Conservation (phyloP, 2,888 invertebrate species). For the Tuta absoluta region DNA sequence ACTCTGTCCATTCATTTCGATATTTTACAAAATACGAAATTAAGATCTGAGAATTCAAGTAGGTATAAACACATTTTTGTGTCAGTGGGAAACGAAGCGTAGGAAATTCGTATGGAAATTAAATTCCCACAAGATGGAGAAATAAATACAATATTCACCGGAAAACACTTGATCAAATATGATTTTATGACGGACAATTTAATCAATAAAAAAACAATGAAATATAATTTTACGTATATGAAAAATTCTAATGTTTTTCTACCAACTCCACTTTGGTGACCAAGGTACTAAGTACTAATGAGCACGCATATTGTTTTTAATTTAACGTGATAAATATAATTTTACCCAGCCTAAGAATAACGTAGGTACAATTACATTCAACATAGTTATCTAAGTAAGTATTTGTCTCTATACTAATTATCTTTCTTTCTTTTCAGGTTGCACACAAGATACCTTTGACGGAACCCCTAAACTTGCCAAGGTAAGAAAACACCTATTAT, state of each 20-base stretch:
- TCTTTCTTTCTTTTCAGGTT: constrained; percentile 42
- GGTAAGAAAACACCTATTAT: constrained; percentile 38
- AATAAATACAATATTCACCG: constrained; percentile 10
- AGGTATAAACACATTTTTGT: constrained; percentile 13
- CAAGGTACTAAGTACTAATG: too few relatives aligned
- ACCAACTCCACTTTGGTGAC: too few relatives aligned
- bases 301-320: too few relatives aligned
- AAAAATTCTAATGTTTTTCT: background rate
- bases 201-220: background rate
- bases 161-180: background rate
- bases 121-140: background rate
- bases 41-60: too few relatives aligned
- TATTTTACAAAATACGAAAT: constrained; percentile 4
- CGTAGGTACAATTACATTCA: too few relatives aligned
- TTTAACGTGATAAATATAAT: too few relatives aligned
- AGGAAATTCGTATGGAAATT: constrained; percentile 6
- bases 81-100: background rate
- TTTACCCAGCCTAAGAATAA: too few relatives aligned
- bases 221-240: background rate
- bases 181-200: background rate
- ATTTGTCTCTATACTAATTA: background rate
- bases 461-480: constrained; percentile 40
- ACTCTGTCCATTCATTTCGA: constrained; percentile 14
- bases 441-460: constrained; percentile 36
- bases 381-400: too few relatives aligned